A percentile compares a stretch with the other conserved stretches of the same genome.
Conservation (phyloP, 2,888 invertebrate species). For the Hemicrepidius hirtus region DNA sequence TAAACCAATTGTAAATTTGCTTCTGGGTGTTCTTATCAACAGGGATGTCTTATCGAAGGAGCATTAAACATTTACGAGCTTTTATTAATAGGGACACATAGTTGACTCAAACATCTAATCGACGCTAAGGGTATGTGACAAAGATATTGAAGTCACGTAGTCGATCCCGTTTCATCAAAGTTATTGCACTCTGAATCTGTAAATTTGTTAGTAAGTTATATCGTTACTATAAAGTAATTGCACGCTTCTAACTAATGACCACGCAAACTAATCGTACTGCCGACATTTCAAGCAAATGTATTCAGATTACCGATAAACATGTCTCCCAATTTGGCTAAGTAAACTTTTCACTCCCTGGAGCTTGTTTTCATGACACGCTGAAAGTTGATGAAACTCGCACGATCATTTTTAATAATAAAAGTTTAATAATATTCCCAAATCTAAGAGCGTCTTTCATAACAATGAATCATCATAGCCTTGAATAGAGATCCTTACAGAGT, state of each 20-base stretch:
- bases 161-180: constrained; percentile 39
- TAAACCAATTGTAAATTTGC: not conserved
- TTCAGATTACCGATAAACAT: constrained; percentile 47
- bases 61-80: constrained; percentile 28
- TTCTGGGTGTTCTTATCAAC: constrained; percentile 11
- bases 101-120: constrained; percentile 28
- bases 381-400: constrained; percentile 36
- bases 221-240: constrained; percentile 47
- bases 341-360: constrained; percentile 45
- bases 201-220: constrained; percentile 47
- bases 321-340: constrained; percentile 47
- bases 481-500: constrained; percentile 9
- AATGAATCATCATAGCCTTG: constrained; percentile 11
- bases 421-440: constrained; percentile 27
- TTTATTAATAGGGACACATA: constrained; percentile 26
- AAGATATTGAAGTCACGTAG: constrained; percentile 39
- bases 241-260: constrained; percentile 46
- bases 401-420: constrained; percentile 40
- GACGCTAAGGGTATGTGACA: constrained; percentile 26
- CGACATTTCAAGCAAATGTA: constrained; percentile 45
- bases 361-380: constrained; percentile 27
- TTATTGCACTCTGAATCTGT: constrained; percentile 41
- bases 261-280: constrained; percentile 48
- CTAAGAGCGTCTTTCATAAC: constrained; percentile 24
- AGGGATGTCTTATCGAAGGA: not conserved